These are phyloP conservation scores for Amphipyra berbera DNA, from an alignment of 2,888 invertebrate genomes.

Conservation along the genomic window DNA sequence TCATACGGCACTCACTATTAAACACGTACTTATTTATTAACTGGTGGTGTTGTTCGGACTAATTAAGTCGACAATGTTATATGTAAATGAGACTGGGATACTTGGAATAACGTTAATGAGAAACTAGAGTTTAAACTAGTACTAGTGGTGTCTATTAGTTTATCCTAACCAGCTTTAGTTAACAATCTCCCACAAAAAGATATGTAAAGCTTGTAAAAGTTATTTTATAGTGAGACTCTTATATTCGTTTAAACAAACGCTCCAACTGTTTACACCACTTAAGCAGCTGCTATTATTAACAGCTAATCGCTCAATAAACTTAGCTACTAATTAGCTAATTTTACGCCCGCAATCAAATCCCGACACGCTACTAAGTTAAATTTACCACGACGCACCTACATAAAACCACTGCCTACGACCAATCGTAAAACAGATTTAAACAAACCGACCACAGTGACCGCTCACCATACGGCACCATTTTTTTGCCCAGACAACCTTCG, in stretches of 20 bases:
- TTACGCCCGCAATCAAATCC: slow-evolving; percentile 50
- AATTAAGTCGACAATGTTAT: slow-evolving; percentile 39
- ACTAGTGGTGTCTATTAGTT: too few species aligned
- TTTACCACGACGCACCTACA: slow-evolving; percentile 47
- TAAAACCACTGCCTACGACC: slow-evolving; percentile 51
- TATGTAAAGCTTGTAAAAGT: too few species aligned
- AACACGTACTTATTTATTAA: slow-evolving; percentile 34
- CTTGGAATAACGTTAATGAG: slow-evolving; percentile 6
- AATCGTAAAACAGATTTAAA: slow-evolving; percentile 71
- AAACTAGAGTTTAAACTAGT: slow-evolving; percentile 15
- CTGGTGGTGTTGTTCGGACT: slow-evolving; percentile 28
- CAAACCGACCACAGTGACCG: slow-evolving; percentile 72
- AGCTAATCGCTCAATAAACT: slow-evolving; percentile 57
- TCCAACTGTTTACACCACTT: slow-evolving; percentile 42
- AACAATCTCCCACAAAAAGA: too few species aligned
- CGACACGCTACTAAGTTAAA: slow-evolving; percentile 54
- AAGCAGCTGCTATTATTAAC: slow-evolving; percentile 42
- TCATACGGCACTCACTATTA: slow-evolving; percentile 35
- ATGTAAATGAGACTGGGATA: slow-evolving; percentile 20
- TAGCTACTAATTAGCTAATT: slow-evolving; percentile 57
- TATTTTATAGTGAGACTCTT: not conserved
- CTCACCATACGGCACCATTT: slow-evolving; percentile 74
- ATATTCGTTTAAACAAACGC: slow-evolving; percentile 26
- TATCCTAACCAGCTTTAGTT: too few species aligned
- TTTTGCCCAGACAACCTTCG: slow-evolving; percentile 71